These are phyloP conservation scores for Metridium senile DNA, from an alignment of 92 coral and sea anemone species.

Conservation along the genomic window DNA sequence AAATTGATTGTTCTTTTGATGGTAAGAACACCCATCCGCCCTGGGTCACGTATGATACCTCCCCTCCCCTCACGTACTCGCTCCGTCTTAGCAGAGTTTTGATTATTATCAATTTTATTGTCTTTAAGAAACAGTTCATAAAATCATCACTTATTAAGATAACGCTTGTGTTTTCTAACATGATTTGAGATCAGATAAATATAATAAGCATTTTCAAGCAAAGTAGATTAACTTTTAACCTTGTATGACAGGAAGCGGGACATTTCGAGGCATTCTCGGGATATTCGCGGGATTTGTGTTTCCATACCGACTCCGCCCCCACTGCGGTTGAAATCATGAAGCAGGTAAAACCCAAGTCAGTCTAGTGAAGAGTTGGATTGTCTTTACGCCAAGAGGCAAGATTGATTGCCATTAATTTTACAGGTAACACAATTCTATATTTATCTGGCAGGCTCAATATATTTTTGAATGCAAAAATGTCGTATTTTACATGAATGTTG, in stretches of 20 bases:
- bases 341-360: conserved; percentile 1
- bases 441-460: background rate
- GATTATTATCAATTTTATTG: background rate
- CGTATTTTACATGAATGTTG: background rate
- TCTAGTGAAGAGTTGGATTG: background rate
- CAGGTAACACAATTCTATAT: conserved; percentile 1
- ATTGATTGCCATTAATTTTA: conserved; percentile 10
- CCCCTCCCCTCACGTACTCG: background rate
- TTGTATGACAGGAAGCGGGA: background rate
- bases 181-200: background rate
- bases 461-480: background rate
- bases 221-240: background rate
- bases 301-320: conserved; percentile 34
- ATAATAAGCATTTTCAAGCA: background rate
- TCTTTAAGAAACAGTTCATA: background rate
- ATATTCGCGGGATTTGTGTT: conserved; percentile 10
- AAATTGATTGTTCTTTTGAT: background rate
- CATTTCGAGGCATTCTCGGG: conserved; percentile 25
- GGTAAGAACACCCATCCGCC: background rate
- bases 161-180: background rate
- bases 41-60: background rate
- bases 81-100: background rate
- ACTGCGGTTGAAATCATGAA: background rate
- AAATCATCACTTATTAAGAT: background rate
- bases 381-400: background rate